Conservation (phyloP, 2,797 vertebrate species). For the Loris lydekkerianus region DNA sequence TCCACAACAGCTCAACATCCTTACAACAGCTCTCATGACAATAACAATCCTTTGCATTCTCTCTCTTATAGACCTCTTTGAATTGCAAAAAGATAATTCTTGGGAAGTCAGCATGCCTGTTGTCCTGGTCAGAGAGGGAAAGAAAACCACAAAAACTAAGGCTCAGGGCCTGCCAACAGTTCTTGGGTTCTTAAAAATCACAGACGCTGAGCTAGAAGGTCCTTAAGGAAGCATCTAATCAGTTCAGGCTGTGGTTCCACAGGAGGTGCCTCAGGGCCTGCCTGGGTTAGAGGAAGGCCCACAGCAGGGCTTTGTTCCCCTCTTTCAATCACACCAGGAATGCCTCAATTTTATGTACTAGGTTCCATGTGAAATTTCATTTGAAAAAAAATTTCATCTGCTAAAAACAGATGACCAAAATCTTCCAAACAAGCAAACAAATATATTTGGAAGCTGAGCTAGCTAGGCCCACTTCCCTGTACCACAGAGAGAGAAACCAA, state of each 20-base stretch:
- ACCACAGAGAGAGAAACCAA: neutral
- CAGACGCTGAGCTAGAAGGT: neutral
- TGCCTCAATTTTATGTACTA: neutral
- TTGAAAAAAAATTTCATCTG: conserved; percentile 6
- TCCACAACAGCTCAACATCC: conserved; percentile 39
- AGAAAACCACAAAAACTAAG: conserved; percentile 33
- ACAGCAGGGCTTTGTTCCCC: neutral
- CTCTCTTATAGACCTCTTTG: neutral
- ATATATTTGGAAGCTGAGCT: neutral
- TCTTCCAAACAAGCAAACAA: neutral
- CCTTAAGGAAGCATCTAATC: neutral
- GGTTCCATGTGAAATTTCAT: neutral
- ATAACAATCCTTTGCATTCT: neutral
- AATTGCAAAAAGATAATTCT: neutral
- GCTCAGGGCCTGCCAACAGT: neutral
- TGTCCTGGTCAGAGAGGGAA: neutral
- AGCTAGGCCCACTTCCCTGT: neutral
- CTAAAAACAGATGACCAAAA: neutral
- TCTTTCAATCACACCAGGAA: neutral
- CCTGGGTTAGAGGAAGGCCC: neutral
- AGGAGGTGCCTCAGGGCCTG: neutral
- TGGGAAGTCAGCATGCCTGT: neutral
- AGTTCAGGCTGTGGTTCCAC: neutral
- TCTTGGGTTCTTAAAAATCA: neutral
- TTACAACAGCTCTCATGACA: neutral